Base-by-base conservation (phyloP, 2,797 vertebrate species). In the Limosa lapponica region DNA sequence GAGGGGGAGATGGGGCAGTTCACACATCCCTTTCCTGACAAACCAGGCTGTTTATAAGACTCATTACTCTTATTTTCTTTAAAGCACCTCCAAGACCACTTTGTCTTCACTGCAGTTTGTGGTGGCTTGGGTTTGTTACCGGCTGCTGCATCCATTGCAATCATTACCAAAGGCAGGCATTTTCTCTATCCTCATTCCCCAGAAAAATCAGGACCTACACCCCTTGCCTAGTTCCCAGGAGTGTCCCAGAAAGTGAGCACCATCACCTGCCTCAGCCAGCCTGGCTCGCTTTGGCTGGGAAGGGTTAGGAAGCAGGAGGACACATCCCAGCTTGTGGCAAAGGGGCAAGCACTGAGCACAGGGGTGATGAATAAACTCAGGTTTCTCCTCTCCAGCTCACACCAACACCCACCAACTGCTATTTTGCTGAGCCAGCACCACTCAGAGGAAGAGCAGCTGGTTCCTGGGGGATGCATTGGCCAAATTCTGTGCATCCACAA, bases 251-350 rank as follows among this genome's bases (percentile, higher is more conserved):
- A 43, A 24, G 20, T 10, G 16, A 54, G 28, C 13, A n/a, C 16
- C 36, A 44, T 14, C 59, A n/a, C 5, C 49, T 73, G 22, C 32
- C 64, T 12, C 11, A 69, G 27, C 8, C 71, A 91, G 7, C 6
- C 66, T 20, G 43, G 17, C 22, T 72, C 13, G 0, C 1, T 12
- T 16, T 10, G 12, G 6, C 15, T 37, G 3, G 39, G 41, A 39
- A 78, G 28, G 36, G 32, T 48, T 11, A n/a, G 39, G 36, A 86
- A 88, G 52, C 55, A 86, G 48, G 5, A 79, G 62, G 20, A 62
- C 1, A 2, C 0, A 0, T 17, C 58, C 19, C 59, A 64, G 5
- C 12, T 32, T 3, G 7, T 6, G 20, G 16, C 27, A 61, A 25
- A 48, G 22, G 46, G 46, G 22, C 22, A 23, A 49, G 22, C 13